phyloP scores from a whole-genome alignment of 2,113 vertebrate species.

The Rhinopomastus cyanomelas region DNA sequence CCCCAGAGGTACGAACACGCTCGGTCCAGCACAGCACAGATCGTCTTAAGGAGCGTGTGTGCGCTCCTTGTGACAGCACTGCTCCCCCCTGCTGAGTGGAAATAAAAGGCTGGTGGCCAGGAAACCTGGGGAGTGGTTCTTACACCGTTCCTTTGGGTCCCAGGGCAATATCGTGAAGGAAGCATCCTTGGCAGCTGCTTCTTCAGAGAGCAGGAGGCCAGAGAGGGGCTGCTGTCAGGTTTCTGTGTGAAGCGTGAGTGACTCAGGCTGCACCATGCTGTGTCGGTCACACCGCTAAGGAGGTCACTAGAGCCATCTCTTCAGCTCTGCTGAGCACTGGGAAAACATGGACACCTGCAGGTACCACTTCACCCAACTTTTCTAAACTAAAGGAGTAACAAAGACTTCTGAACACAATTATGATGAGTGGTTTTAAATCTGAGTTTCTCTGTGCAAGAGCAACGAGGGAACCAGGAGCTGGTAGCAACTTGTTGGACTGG shows the following conservation, averaged over 20 bases:
- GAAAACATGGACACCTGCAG: fast-evolving
- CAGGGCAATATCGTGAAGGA: neutral
- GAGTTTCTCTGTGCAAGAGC: neutral
- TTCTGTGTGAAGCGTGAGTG: neutral
- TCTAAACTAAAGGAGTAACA: neutral
- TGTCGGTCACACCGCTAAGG: neutral
- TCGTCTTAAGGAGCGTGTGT: neutral
- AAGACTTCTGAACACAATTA: fast-evolving
- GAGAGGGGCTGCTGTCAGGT: neutral
- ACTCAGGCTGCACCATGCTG: neutral
- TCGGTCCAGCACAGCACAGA: neutral
- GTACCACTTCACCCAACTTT: neutral
- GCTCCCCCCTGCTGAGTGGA: constrained; percentile 6
- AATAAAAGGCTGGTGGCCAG: neutral
- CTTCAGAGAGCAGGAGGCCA: neutral
- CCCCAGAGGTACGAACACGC: neutral
- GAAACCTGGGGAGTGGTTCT: neutral
- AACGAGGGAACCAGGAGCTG: neutral
- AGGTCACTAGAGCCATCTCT: neutral
- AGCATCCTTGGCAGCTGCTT: neutral
- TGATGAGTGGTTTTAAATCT: neutral
- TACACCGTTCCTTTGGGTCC: neutral
- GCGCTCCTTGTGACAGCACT: neutral
- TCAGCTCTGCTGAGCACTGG: neutral
- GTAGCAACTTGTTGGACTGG: no score